Evolutionary conservation across 2,888 invertebrate genomes (phyloP).

Genomic region (Tenthredo scrophulariae): DNA sequence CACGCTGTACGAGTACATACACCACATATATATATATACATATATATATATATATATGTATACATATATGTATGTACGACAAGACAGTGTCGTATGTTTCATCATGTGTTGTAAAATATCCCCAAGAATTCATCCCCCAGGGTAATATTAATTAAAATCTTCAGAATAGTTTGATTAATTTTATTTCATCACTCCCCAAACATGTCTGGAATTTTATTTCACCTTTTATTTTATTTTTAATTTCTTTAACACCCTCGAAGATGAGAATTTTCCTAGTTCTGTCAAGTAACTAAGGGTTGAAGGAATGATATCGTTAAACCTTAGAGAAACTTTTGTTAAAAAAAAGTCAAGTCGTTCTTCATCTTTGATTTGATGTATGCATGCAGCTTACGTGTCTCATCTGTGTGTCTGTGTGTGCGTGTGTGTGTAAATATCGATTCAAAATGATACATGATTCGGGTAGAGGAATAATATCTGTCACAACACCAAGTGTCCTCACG

Average conservation of each 20-base stretch:
- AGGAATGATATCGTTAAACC: too few species aligned
- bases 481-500: constrained; percentile 5
- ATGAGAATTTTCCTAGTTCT: not conserved
- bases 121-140: not conserved
- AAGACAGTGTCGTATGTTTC: constrained; percentile 8
- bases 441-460: not conserved
- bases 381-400: too few species aligned
- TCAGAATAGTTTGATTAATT: not conserved
- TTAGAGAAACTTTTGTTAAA: not conserved
- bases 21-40: not conserved
- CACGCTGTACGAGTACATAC: constrained; percentile 30
- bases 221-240: not conserved
- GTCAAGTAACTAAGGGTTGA: too few species aligned
- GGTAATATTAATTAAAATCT: constrained; percentile 15
- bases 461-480: not conserved
- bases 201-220: not conserved
- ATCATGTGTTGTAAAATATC: not conserved
- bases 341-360: not conserved
- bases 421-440: not conserved
- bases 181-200: not conserved
- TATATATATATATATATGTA: too few species aligned
- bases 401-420: not conserved
- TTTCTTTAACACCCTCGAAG: not conserved
- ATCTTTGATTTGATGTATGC: not conserved
- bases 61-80: not conserved